Conservation (phyloP, 1,140 invertebrate genomes). For the Oscheius sp. region DNA sequence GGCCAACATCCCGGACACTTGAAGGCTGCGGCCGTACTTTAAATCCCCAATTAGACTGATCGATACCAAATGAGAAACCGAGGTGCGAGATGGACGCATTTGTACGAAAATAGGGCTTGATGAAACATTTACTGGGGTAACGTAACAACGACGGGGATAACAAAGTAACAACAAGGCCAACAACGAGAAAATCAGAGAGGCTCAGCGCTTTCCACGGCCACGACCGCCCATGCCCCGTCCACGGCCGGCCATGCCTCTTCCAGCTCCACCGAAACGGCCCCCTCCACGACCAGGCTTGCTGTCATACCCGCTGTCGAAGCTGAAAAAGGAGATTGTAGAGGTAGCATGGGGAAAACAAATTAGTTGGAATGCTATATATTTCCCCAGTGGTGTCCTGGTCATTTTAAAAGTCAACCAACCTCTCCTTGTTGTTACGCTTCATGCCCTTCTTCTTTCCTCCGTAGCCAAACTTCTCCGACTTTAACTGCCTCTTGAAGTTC, state of each 20-base stretch:
- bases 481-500: conserved; percentile 20
- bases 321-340: too few relatives aligned
- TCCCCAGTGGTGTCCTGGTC: too few relatives aligned
- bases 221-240: too few relatives aligned
- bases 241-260: conserved; percentile 11
- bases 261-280: conserved; percentile 14
- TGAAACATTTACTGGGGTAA: too few relatives aligned
- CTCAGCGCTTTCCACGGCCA: not conserved
- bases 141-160: conserved; percentile 21
- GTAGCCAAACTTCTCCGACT: conserved; percentile 82
- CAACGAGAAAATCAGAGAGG: conserved; percentile 14
- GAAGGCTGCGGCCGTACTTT: too few relatives aligned
- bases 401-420: conserved; percentile 54
- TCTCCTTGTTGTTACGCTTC: conserved; percentile 83
- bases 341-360: too few relatives aligned
- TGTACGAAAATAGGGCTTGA: not conserved
- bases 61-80: too few relatives aligned
- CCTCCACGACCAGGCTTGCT: too few relatives aligned
- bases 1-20: not conserved
- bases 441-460: conserved; percentile 87
- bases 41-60: too few relatives aligned
- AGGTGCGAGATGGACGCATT: too few relatives aligned
- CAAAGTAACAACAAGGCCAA: conserved; percentile 10
- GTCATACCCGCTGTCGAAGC: too few relatives aligned
- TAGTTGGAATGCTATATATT: too few relatives aligned